phyloP scores from a whole-genome alignment of 2,797 vertebrate species.

The Rousettus madagascariensis region DNA sequence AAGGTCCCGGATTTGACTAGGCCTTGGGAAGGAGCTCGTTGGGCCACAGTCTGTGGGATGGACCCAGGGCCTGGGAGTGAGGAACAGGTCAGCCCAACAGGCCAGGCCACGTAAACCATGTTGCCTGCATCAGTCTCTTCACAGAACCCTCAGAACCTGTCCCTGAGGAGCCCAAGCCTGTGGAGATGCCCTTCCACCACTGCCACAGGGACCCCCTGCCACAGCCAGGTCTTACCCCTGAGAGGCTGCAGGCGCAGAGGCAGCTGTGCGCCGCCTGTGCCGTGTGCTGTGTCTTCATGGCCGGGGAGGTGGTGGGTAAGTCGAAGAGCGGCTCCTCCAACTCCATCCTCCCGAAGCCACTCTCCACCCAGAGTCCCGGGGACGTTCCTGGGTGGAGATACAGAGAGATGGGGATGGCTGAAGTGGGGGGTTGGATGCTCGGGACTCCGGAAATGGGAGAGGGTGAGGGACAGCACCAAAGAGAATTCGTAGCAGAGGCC shows the following conservation, averaged over 20 bases:
- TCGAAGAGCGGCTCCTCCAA: background rate
- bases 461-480: background rate
- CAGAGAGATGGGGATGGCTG: background rate
- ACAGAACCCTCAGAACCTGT: slow-evolving; percentile 84
- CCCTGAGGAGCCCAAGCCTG: slow-evolving; percentile 84
- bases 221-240: slow-evolving; percentile 75
- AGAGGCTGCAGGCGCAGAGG: slow-evolving; percentile 88
- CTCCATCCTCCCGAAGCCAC: background rate
- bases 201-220: slow-evolving; percentile 85
- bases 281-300: slow-evolving; percentile 96
- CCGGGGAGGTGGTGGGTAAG: slow-evolving; percentile 95
- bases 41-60: background rate
- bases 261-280: slow-evolving; percentile 93
- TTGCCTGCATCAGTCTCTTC: slow-evolving; percentile 86
- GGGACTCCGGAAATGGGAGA: background rate
- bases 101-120: background rate
- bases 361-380: background rate
- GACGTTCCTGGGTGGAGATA: background rate
- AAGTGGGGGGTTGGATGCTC: background rate
- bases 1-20: background rate
- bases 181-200: slow-evolving; percentile 82
- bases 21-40: background rate
- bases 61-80: background rate
- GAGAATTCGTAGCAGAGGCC: background rate
- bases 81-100: background rate